These are phyloP conservation scores for Drosophila paulistorum DNA, from an alignment of 1,140 invertebrate species.

Conservation along the genomic window DNA sequence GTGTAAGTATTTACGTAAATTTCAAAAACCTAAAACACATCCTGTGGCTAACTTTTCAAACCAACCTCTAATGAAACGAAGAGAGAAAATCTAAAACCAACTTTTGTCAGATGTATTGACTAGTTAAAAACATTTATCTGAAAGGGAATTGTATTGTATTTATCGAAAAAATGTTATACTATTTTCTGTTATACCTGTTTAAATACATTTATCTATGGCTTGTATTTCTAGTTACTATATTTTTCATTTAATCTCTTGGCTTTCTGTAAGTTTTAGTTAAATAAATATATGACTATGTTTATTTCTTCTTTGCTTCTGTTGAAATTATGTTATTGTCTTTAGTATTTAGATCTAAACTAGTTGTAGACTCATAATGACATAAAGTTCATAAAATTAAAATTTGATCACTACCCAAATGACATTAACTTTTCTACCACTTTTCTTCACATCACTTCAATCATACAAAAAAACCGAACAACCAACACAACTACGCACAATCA, in stretches of 20 bases:
- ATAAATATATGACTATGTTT: slow-evolving; percentile 34
- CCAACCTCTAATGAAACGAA: slow-evolving; percentile 1
- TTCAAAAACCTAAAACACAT: not conserved
- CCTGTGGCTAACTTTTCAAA: not conserved
- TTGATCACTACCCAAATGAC: slow-evolving; percentile 57
- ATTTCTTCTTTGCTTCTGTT: slow-evolving; percentile 8
- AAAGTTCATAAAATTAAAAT: slow-evolving; percentile 50
- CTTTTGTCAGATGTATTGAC: not conserved
- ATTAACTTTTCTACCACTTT: slow-evolving; percentile 77
- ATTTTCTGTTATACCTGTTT: not conserved
- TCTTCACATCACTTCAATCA: slow-evolving; percentile 63
- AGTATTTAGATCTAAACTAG: slow-evolving; percentile 34
- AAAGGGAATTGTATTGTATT: slow-evolving; percentile 55
- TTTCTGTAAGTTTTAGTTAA: slow-evolving; percentile 34
- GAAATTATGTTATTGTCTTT: not conserved
- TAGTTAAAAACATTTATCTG: not conserved
- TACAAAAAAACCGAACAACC: not conserved
- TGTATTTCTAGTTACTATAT: slow-evolving; percentile 34
- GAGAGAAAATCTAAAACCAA: slow-evolving; percentile 5
- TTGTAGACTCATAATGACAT: slow-evolving; percentile 52
- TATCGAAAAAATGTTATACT: slow-evolving; percentile 18
- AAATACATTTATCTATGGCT: slow-evolving; percentile 19
- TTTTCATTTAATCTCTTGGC: slow-evolving; percentile 34
- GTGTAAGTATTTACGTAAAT: slow-evolving; percentile 14
- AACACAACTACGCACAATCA: slow-evolving; percentile 35